These are phyloP conservation scores for Lithodes maja DNA, from an alignment of 2,888 invertebrate species.

Conservation along the genomic window DNA sequence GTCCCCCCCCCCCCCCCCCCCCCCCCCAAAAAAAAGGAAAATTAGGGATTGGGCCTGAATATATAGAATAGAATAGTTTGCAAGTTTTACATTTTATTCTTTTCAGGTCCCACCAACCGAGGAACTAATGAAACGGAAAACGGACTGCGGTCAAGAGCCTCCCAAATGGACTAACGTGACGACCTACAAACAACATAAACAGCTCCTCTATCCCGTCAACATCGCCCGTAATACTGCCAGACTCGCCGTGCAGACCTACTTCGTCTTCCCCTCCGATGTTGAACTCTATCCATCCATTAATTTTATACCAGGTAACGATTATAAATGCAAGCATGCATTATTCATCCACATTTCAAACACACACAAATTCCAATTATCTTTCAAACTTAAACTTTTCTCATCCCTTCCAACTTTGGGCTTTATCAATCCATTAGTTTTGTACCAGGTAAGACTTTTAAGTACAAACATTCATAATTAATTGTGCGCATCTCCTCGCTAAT, in stretches of 20 bases:
- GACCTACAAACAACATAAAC: constrained; percentile 81
- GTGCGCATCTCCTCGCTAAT: too few relatives aligned
- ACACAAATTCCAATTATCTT: too few relatives aligned
- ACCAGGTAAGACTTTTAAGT: too few relatives aligned
- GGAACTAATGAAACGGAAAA: constrained; percentile 74
- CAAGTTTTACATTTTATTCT: neutral
- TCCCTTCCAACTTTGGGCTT: constrained; percentile 92
- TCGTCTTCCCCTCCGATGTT: constrained; percentile 89
- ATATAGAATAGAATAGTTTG: too few relatives aligned
- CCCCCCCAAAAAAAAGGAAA: too few relatives aligned
- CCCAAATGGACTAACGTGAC: constrained; percentile 78
- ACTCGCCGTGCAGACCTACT: constrained; percentile 87
- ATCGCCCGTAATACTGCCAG: constrained; percentile 92
- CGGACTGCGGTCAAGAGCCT: constrained; percentile 80
- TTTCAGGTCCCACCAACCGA: constrained; percentile 72
- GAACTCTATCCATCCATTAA: constrained; percentile 92
- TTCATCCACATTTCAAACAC: too few relatives aligned
- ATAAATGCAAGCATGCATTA: too few relatives aligned
- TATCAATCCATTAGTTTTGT: constrained; percentile 85
- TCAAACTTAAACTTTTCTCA: constrained; percentile 78
- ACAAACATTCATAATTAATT: too few relatives aligned
- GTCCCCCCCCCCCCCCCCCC: too few relatives aligned
- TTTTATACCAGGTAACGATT: constrained; percentile 43
- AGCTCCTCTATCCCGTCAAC: constrained; percentile 90
- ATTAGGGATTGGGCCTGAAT: too few relatives aligned